Evolutionary conservation across 1,140 invertebrate genomes (phyloP).

Genomic region (Drosophila takahashii): DNA sequence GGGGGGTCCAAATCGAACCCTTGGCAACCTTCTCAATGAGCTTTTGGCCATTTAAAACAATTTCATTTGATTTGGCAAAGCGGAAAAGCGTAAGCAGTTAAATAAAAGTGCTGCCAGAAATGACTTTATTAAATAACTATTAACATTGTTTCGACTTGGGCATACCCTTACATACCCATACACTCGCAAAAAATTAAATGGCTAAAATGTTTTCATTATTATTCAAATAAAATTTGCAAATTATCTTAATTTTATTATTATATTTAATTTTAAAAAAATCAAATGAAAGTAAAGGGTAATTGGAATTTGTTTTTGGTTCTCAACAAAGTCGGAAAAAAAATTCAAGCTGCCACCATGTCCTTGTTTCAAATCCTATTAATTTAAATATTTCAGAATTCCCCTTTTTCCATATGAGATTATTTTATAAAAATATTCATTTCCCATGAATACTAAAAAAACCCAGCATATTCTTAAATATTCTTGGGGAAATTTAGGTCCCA

Average conservation of each 20-base stretch:
- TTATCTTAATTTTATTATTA: too few relatives aligned
- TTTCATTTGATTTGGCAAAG: slow-evolving; percentile 64
- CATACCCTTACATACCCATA: not conserved
- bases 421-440: not conserved
- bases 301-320: too few relatives aligned
- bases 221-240: too few relatives aligned
- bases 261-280: too few relatives aligned
- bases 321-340: too few relatives aligned
- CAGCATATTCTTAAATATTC: too few relatives aligned
- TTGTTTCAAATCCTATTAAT: not conserved
- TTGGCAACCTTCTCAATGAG: slow-evolving; percentile 25
- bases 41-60: slow-evolving; percentile 69
- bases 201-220: not conserved
- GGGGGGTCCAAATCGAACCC: not conserved
- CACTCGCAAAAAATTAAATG: too few relatives aligned
- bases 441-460: too few relatives aligned
- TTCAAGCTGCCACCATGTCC: too few relatives aligned
- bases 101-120: slow-evolving; percentile 24
- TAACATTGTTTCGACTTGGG: not conserved
- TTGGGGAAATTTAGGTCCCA: too few relatives aligned
- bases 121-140: slow-evolving; percentile 31
- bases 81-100: not conserved
- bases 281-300: too few relatives aligned
- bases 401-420: not conserved
- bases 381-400: not conserved